A percentile compares a stretch with the other conserved stretches of the same genome.
phyloP scores from a whole-genome alignment of 2,888 invertebrate species.

The Cylindroiulus punctatus region DNA sequence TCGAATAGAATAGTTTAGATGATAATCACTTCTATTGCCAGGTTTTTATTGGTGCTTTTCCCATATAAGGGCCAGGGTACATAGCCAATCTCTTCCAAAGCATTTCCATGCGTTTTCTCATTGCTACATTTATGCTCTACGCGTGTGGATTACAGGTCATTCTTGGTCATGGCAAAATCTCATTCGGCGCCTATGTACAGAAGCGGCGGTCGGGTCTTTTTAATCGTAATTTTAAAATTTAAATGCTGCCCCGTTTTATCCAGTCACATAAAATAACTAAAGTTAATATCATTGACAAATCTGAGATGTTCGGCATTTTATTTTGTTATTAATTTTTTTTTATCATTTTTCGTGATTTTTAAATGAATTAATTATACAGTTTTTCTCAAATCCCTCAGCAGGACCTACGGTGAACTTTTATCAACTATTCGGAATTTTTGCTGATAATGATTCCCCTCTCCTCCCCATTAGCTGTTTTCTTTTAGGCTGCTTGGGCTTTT shows the following conservation, averaged over 20 bases:
- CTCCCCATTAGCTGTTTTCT: constrained; percentile 15
- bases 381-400: constrained; percentile 2
- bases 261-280: background rate
- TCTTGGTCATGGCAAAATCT: too few species aligned
- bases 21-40: too few species aligned
- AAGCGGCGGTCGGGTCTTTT: background rate
- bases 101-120: too few species aligned
- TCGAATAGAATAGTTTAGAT: too few species aligned
- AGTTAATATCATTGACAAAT: background rate
- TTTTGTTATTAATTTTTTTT: background rate
- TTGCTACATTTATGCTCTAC: too few species aligned
- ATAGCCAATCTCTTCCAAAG: too few species aligned
- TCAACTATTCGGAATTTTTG: background rate
- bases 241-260: background rate
- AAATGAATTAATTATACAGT: background rate
- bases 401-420: constrained; percentile 22
- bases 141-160: too few species aligned
- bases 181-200: too few species aligned
- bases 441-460: background rate
- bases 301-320: background rate
- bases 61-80: too few species aligned
- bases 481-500: constrained; percentile 47
- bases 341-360: background rate
- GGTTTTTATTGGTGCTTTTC: too few species aligned
- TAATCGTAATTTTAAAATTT: background rate